A percentile compares a stretch with the other conserved stretches of the same genome.
Evolutionary conservation across 2,797 vertebrate genomes (phyloP).

Genomic region (Pelochelys cantorii): DNA sequence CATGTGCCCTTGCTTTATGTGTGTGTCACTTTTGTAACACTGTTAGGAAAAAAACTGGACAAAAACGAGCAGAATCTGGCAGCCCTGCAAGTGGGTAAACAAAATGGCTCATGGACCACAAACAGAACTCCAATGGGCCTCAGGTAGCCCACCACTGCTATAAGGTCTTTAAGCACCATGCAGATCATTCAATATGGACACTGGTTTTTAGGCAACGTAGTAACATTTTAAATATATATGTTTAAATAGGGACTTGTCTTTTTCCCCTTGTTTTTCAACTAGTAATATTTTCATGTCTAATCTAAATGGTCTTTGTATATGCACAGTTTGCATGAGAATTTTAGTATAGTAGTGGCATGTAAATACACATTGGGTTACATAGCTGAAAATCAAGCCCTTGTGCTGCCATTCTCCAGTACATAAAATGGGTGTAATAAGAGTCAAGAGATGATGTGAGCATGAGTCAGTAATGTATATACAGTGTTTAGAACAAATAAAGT

Average conservation of each 20-base stretch:
- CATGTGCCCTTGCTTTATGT: too few species aligned
- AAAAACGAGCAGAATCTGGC: too few species aligned
- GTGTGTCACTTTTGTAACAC: too few species aligned
- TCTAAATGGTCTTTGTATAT: background rate
- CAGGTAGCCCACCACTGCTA: too few species aligned
- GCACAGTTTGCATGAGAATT: fast-evolving
- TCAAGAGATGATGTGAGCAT: background rate
- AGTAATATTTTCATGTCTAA: fast-evolving
- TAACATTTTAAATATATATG: background rate
- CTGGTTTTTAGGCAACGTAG: background rate
- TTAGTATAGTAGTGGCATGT: background rate
- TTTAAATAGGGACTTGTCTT: background rate
- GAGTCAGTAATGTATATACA: background rate
- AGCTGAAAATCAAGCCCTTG: background rate
- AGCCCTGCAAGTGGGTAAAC: too few species aligned
- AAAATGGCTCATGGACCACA: too few species aligned
- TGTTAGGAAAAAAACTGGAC: too few species aligned
- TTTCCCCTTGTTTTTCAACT: background rate
- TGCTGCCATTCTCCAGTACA: background rate
- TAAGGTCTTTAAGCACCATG: background rate
- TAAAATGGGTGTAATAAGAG: background rate
- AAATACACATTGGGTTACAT: background rate
- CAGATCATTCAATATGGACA: background rate
- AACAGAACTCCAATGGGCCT: too few species aligned
- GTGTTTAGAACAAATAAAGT: background rate